Evolutionary conservation across 2,888 invertebrate genomes (phyloP), one percentile per base, ranked within the genome.

Genomic region (Amiota minor): DNA sequence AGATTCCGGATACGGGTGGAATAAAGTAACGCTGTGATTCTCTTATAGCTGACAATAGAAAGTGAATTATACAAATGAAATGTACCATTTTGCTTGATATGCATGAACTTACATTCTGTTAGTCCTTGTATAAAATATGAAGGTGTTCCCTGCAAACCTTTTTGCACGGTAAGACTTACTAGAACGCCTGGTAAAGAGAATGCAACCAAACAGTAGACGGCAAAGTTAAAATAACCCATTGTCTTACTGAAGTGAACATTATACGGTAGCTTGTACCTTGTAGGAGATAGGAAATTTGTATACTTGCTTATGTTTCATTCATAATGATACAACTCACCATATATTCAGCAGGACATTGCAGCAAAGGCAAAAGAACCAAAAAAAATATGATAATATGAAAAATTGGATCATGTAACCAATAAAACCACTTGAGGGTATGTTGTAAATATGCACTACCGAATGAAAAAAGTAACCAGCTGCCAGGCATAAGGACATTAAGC

Each of bases 1-100:
- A 77, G 4, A 87, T 75, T 4, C 81, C 76, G 2, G 88, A 86
- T 10, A 90, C 89, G 6, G 90, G 90, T 6, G 89, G 89, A 74
- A 90, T 90, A 72, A 90, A 90, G 74, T 89, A 90, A 8, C 88
- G 82, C 75, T 90, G 90, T 9, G 89, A 89, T 78, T 88, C 86
- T 9, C 89, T 85, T 68, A 89, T 87, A 1, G 89, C 87, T 87
- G 68, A 11, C 9, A 0, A 62, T 11, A 11, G 16, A 16, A 47
- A n/a, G 8, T 47, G 46, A 80, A 78, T 68, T 35, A 65, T 46
- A 23, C 69, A 35, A 53, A 72, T 68, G 16, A 35, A 61, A 55
- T 46, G 20, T n/a, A 71, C 55, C n/a, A 74, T 62, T 35, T 53
- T 56, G 18, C 50, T 53, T 69, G 23, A 45, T 16, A 53, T 16